Conservation (phyloP, 2,797 vertebrate genomes). For the Capromys pilorides region DNA sequence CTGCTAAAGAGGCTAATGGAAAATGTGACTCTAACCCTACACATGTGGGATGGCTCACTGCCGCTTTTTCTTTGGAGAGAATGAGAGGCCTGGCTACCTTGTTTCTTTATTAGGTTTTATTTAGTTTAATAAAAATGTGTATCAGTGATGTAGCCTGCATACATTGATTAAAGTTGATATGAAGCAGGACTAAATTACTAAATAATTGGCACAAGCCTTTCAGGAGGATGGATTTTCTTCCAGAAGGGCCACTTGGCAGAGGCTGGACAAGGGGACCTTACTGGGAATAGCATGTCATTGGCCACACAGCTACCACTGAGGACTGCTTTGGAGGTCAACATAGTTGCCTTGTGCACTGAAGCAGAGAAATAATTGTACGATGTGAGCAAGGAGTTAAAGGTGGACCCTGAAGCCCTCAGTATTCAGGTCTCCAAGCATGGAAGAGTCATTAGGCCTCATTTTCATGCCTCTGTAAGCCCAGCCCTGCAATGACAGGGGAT, state of each 20-base stretch:
- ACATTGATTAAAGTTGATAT: background rate
- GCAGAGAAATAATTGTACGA: background rate
- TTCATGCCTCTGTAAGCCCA: background rate
- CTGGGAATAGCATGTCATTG: background rate
- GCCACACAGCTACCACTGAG: background rate
- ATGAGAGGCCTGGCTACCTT: background rate
- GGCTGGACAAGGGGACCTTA: background rate
- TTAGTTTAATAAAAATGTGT: slow-evolving; percentile 11
- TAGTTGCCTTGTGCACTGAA: background rate
- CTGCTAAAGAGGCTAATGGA: background rate
- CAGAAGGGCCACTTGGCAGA: background rate
- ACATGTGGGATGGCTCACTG: too few relatives aligned
- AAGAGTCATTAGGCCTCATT: background rate
- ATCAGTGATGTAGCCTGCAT: background rate
- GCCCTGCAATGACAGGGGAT: background rate
- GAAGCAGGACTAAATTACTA: background rate
- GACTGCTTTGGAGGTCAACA: background rate
- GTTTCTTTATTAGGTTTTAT: slow-evolving; percentile 17
- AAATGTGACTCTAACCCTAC: background rate
- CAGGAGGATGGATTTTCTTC: slow-evolving; percentile 23
- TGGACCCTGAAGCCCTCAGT: background rate
- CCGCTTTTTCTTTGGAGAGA: background rate
- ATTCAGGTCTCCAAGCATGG: background rate
- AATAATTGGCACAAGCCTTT: slow-evolving; percentile 27
- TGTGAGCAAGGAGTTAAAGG: background rate